Evolutionary conservation across 2,797 vertebrate genomes (phyloP).

Genomic region (Peromyscus nudipes): DNA sequence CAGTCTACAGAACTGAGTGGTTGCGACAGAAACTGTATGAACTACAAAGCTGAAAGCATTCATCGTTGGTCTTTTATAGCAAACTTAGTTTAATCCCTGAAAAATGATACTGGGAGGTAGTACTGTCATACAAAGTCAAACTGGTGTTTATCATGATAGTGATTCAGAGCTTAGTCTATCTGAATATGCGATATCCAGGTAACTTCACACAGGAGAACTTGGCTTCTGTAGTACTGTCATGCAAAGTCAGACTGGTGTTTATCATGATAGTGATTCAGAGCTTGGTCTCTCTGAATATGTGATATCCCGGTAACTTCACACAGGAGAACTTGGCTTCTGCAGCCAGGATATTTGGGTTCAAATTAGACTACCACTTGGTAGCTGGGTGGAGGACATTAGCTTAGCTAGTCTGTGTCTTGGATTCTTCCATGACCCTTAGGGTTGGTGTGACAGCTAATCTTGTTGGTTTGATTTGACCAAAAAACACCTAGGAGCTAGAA

Average conservation of each 20-base stretch:
- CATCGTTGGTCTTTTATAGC: not conserved
- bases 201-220: not conserved
- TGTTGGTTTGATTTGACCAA: not conserved
- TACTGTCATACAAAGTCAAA: not conserved
- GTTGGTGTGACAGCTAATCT: not conserved
- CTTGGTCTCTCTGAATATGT: not conserved
- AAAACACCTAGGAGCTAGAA: not conserved
- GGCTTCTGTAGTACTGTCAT: not conserved
- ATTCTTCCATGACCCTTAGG: not conserved
- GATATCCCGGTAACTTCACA: not conserved
- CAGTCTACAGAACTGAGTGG: not conserved
- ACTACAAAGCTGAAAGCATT: not conserved
- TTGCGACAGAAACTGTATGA: not conserved
- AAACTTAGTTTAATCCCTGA: not conserved
- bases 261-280: not conserved
- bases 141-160: not conserved
- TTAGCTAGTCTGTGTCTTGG: not conserved
- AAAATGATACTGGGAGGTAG: not conserved
- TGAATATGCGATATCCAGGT: not conserved
- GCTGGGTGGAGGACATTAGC: not conserved
- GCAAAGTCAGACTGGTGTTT: not conserved
- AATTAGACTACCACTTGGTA: not conserved
- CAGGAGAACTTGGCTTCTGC: not conserved
- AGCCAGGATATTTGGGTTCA: constrained; percentile 27
- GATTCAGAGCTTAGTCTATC: constrained; percentile 12